phyloP scores from a whole-genome alignment of 2,797 vertebrate genomes.

The Otolemur crassicaudatus region DNA sequence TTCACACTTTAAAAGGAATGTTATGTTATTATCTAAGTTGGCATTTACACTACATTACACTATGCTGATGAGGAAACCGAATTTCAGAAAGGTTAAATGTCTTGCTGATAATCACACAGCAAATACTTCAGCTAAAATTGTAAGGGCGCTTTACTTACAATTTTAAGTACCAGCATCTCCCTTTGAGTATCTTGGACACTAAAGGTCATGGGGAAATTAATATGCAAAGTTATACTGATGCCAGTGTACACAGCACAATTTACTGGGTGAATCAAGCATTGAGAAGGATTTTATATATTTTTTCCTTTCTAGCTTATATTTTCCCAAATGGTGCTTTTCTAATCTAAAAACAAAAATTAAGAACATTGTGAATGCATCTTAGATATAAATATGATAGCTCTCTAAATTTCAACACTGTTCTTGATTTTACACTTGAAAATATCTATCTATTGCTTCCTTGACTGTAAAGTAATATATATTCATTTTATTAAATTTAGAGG shows the following conservation, averaged over 20 bases:
- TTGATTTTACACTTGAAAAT: constrained; percentile 33
- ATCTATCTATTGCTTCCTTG: constrained; percentile 26
- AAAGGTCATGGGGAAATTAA: constrained; percentile 29
- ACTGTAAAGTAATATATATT: constrained; percentile 23
- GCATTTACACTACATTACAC: constrained; percentile 11
- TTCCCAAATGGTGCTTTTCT: constrained; percentile 15
- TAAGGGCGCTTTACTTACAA: neutral
- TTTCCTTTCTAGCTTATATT: neutral
- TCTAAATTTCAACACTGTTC: constrained; percentile 18
- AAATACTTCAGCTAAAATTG: constrained; percentile 50
- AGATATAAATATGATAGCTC: neutral
- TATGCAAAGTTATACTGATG: constrained; percentile 27
- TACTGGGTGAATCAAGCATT: constrained; percentile 30
- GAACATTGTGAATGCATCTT: neutral
- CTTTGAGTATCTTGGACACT: constrained; percentile 22
- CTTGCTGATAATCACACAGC: constrained; percentile 34
- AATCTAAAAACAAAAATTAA: constrained; percentile 50
- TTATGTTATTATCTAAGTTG: neutral
- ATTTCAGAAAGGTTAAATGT: constrained; percentile 50
- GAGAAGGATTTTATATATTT: neutral
- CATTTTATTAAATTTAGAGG: constrained; percentile 6
- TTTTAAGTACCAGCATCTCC: neutral
- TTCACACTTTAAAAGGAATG: constrained; percentile 4
- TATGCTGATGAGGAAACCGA: constrained; percentile 41
- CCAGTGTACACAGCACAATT: neutral